phyloP scores from a whole-genome alignment of 2,888 invertebrate genomes.

The Lasioglossum pauxillum region DNA sequence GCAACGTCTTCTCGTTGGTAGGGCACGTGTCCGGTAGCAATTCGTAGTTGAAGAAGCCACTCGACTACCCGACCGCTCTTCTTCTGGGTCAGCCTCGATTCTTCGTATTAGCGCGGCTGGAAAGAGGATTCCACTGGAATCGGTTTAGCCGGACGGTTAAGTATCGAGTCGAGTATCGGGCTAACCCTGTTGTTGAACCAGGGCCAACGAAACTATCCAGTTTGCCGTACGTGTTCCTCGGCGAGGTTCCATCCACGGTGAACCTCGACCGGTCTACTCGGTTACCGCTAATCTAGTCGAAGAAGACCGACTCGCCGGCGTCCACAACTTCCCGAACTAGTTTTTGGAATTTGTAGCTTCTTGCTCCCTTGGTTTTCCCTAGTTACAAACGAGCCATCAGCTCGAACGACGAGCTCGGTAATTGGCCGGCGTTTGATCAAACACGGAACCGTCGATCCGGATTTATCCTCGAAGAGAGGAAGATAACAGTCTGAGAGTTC shows the following conservation, averaged over 20 bases:
- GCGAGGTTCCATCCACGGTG: slow-evolving; percentile 21
- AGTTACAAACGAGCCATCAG: neutral
- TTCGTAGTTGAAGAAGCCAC: slow-evolving; percentile 1
- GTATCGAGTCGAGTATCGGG: slow-evolving; percentile 71
- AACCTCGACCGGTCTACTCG: slow-evolving; percentile 42
- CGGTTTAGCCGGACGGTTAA: slow-evolving; percentile 71
- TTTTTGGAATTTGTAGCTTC: slow-evolving; percentile 29
- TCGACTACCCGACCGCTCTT: neutral
- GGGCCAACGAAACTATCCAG: slow-evolving; percentile 52
- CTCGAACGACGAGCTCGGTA: neutral
- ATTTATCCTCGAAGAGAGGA: neutral
- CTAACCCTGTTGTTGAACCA: slow-evolving; percentile 69
- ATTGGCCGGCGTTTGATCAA: neutral
- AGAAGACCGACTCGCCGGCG: slow-evolving; percentile 50
- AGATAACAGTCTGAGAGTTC: neutral
- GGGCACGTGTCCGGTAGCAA: neutral
- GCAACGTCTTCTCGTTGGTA: neutral
- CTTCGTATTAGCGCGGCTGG: slow-evolving; percentile 29
- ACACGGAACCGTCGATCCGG: neutral
- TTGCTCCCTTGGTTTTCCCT: neutral
- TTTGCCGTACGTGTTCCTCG: slow-evolving; percentile 46
- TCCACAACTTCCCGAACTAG: slow-evolving; percentile 10
- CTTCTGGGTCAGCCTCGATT: neutral
- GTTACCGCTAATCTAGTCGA: slow-evolving; percentile 65
- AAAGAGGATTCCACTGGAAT: slow-evolving; percentile 66